Conservation (phyloP, 2,888 invertebrate species). For the Timandra comae region DNA sequence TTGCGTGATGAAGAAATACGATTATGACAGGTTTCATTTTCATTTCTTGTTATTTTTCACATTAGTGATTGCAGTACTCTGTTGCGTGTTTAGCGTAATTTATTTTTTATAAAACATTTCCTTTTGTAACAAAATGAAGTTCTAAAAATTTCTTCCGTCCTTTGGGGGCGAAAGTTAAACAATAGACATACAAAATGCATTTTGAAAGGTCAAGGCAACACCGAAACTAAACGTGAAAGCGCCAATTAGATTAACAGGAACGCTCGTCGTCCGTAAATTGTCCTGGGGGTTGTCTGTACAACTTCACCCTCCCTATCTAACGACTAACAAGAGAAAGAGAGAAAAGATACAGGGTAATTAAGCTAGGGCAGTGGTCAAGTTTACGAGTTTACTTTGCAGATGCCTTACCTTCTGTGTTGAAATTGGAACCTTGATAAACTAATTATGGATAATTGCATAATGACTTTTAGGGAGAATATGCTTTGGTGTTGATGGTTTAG, state of each 20-base stretch:
- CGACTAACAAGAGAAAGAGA: constrained; percentile 37
- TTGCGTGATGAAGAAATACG: constrained; percentile 26
- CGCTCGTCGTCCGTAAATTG: constrained; percentile 59
- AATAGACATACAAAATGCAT: constrained; percentile 49
- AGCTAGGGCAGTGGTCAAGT: constrained; percentile 43
- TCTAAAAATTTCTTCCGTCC: too few species aligned
- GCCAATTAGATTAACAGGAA: constrained; percentile 68
- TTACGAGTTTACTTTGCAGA: constrained; percentile 33
- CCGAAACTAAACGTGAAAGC: constrained; percentile 57
- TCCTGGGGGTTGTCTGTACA: constrained; percentile 45
- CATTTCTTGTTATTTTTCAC: constrained; percentile 2
- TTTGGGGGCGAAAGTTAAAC: too few species aligned
- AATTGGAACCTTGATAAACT: constrained; percentile 28
- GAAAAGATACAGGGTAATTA: constrained; percentile 39
- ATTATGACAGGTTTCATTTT: constrained; percentile 8
- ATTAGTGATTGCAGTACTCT: too few species aligned
- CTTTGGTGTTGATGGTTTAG: constrained; percentile 11
- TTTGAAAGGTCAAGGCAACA: constrained; percentile 68
- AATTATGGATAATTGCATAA: constrained; percentile 36
- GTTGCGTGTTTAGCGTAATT: too few species aligned
- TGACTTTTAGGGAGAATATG: constrained; percentile 19
- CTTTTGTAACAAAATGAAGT: too few species aligned
- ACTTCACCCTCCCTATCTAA: constrained; percentile 29
- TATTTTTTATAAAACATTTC: too few species aligned
- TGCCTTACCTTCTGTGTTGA: constrained; percentile 24